Percentiles rank a stretch among this genome's conserved stretches.
Conservation (phyloP, 2,888 invertebrate species). For the Empis livida region DNA sequence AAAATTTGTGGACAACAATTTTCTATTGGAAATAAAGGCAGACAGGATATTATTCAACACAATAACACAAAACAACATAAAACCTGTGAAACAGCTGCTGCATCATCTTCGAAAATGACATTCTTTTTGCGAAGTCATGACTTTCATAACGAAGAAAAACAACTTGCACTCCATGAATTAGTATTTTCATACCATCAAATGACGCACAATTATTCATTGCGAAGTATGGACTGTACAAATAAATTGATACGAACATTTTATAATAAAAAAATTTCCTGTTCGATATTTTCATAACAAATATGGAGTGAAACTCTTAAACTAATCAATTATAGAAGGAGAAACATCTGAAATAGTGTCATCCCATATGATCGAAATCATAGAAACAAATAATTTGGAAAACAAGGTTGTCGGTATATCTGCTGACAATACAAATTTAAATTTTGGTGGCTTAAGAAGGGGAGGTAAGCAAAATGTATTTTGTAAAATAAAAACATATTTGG, state of each 20-base stretch:
- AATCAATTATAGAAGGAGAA: slow-evolving; percentile 4
- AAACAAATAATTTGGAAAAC: slow-evolving; percentile 5
- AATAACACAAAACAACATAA: neutral
- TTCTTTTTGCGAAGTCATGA: neutral
- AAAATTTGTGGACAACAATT: neutral
- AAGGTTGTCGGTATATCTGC: slow-evolving; percentile 8
- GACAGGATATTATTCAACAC: neutral
- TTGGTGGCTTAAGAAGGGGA: slow-evolving; percentile 5
- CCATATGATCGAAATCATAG: slow-evolving; percentile 6
- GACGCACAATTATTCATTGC: slow-evolving; percentile 7
- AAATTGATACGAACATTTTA: neutral
- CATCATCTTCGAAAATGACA: neutral
- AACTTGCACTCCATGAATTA: neutral
- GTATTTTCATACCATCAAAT: neutral
- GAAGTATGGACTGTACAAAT: slow-evolving; percentile 5
- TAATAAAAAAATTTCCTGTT: slow-evolving; percentile 6
- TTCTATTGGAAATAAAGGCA: neutral
- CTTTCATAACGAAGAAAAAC: neutral
- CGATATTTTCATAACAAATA: slow-evolving; percentile 7
- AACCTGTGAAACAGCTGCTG: neutral
- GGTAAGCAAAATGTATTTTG: slow-evolving; percentile 1
- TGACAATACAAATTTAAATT: slow-evolving; percentile 7
- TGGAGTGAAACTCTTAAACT: slow-evolving; percentile 1
- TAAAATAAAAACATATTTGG: neutral
- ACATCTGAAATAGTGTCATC: slow-evolving; percentile 8